phyloP scores from a whole-genome alignment of 2,797 vertebrate species.

The Acrocephalus scirpaceus region DNA sequence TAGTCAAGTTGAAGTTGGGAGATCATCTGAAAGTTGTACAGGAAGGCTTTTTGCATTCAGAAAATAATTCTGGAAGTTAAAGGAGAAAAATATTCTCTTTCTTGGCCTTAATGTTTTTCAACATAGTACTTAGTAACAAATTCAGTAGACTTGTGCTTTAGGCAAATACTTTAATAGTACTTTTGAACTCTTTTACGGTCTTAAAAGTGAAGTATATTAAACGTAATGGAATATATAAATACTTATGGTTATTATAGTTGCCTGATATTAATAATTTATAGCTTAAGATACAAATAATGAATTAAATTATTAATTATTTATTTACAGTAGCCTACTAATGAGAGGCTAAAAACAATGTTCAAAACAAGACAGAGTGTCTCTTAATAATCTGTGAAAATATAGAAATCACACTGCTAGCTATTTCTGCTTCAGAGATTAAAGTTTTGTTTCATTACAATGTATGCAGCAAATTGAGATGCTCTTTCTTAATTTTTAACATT shows the following conservation, averaged over 20 bases:
- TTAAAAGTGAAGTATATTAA: conserved; percentile 11
- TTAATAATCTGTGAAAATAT: not conserved
- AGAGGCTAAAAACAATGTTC: not conserved
- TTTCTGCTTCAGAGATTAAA: not conserved
- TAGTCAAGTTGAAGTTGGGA: not conserved
- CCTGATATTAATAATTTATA: conserved; percentile 5
- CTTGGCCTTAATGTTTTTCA: not conserved
- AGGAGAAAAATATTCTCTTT: not conserved
- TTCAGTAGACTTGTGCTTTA: not conserved
- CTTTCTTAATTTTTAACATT: not conserved
- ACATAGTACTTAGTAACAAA: not conserved
- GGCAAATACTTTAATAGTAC: not conserved
- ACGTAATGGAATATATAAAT: not conserved
- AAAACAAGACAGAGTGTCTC: not conserved
- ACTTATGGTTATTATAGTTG: not conserved
- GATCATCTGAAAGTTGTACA: not conserved
- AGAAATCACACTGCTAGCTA: not conserved
- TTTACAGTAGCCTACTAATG: not conserved
- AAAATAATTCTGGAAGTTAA: not conserved
- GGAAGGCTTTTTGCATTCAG: not conserved
- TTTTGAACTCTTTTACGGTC: not conserved
- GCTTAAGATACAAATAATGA: not conserved
- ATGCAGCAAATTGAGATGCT: not conserved
- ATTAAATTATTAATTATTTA: conserved; percentile 9
- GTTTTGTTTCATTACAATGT: not conserved